Percentiles rank a stretch among this genome's conserved stretches.
These are phyloP conservation scores for Troides helena DNA, from an alignment of 2,888 invertebrate species.

Conservation along the genomic window DNA sequence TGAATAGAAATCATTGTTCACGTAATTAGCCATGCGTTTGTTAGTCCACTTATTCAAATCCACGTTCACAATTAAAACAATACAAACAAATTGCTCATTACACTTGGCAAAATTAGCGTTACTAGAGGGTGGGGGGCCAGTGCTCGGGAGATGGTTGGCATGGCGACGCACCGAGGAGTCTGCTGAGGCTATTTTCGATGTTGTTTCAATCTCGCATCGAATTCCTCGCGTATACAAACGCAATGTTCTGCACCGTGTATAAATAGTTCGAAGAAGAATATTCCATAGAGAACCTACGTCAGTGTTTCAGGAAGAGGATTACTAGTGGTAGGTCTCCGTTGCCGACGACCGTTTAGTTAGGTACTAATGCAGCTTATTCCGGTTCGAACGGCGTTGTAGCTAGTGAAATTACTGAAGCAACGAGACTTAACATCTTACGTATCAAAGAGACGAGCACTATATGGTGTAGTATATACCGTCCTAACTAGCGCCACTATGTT, in stretches of 20 bases:
- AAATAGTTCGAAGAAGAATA: not conserved
- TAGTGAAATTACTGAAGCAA: too few relatives aligned
- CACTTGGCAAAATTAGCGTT: not conserved
- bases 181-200: constrained; percentile 47
- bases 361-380: too few relatives aligned
- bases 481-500: too few relatives aligned
- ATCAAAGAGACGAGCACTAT: too few relatives aligned
- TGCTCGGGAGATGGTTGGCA: constrained; percentile 56
- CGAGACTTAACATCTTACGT: too few relatives aligned
- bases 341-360: too few relatives aligned
- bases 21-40: not conserved
- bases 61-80: not conserved
- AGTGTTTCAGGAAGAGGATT: too few relatives aligned
- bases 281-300: not conserved
- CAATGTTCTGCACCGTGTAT: not conserved
- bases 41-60: not conserved
- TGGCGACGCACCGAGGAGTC: constrained; percentile 47
- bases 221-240: constrained; percentile 10
- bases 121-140: not conserved
- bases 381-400: too few relatives aligned
- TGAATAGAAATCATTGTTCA: too few relatives aligned
- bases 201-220: constrained; percentile 45
- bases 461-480: too few relatives aligned
- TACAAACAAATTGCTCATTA: not conserved
- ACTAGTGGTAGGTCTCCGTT: too few relatives aligned